Conservation (phyloP, 2,113 vertebrate genomes). For the Chaetorhynchus papuensis region DNA sequence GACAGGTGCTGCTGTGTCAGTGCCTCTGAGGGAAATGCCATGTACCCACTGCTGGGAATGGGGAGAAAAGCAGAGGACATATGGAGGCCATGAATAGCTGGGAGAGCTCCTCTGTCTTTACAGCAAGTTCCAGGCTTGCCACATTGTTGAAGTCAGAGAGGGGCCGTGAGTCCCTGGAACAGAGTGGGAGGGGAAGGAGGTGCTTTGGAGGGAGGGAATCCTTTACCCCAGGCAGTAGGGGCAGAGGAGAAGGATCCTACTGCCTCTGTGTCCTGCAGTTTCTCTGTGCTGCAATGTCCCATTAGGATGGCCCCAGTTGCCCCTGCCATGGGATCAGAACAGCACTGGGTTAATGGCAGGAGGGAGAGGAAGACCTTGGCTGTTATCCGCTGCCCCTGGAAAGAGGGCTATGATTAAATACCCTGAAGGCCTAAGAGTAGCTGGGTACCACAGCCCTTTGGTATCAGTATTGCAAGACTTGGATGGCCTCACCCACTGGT, state of each 20-base stretch:
- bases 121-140: neutral
- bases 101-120: neutral
- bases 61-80: neutral
- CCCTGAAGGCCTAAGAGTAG: neutral
- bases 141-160: rapidly evolving
- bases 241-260: neutral
- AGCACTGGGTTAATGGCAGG: neutral
- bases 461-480: neutral
- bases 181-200: neutral
- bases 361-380: neutral
- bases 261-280: neutral
- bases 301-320: neutral
- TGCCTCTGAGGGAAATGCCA: neutral
- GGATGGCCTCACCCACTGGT: neutral
- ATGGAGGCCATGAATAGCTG: neutral
- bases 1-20: neutral
- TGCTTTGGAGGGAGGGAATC: neutral
- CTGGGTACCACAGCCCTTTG: neutral
- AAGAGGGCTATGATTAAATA: neutral
- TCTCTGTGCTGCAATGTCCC: rapidly evolving
- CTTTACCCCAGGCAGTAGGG: neutral
- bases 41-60: rapidly evolving
- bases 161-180: neutral
- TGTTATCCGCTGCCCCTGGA: neutral
- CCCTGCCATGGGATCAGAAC: neutral